Base-by-base conservation (phyloP, 2,888 invertebrate species). In the Xestoiulus laeticollis region DNA sequence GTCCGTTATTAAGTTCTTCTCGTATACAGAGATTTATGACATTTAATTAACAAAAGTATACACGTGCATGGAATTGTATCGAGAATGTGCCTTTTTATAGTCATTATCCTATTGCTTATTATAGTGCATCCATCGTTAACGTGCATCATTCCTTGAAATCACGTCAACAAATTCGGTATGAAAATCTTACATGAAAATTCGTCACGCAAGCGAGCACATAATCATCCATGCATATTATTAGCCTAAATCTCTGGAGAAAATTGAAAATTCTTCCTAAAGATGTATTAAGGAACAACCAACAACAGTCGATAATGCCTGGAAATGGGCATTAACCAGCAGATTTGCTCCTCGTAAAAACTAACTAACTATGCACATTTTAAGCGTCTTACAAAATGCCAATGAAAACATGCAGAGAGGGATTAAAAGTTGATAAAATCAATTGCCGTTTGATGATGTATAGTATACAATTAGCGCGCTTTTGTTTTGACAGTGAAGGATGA, bases 21-120 rank as follows among this genome's bases (percentile, higher is more conserved):
- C 4, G 26, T 68, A 68, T 3, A 68, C 6, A 68, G 68, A 26
- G 68, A 26, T 68, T 68, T 68, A 68, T 68, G 68, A 68, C 26
- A 68, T 68, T 68, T 68, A 68, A 68, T 68, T 68, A 68, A 68
- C 26, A 68, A 68, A 68, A 68, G 26, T 68, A n/a, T n/a, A 26
- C 26, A 26, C 26, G n/a, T 26, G 68, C 68, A 26, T 68, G 6
- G 38, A 68, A 68, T 68, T 68, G 22, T 26, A 68, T 68, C 26
- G 8, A 68, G n/a, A 3, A n/a, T 19, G 59, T n/a, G 59, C 5
- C 19, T 19, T 22, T 59, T 22, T 59, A 38, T 3, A 22, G 22
- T 19, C 59, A 59, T 59, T n/a, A 59, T 59, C 22, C 59, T 22
- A 22, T 59, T 59, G n/a, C n/a, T 22, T 19, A 59, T 48, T 59